phyloP scores from a whole-genome alignment of 2,888 invertebrate species.

The Lasiommata megera region DNA sequence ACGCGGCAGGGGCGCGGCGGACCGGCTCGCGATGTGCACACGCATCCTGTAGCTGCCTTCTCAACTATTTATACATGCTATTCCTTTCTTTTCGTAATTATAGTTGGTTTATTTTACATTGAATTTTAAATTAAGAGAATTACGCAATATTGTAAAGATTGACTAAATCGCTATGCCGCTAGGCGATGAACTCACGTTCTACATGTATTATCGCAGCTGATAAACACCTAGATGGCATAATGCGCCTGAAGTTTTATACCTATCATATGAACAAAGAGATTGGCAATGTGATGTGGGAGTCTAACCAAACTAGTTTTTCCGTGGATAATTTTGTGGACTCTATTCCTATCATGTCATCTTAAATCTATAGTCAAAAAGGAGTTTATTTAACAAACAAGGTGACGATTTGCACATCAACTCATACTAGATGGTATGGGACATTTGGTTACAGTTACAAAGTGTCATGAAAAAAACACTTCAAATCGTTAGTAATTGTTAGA shows the following conservation, averaged over 20 bases:
- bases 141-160: constrained; percentile 61
- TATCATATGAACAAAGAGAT: constrained; percentile 6
- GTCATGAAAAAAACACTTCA: too few relatives aligned
- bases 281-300: background rate
- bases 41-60: constrained; percentile 39
- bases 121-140: constrained; percentile 61
- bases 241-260: constrained; percentile 3
- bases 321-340: background rate
- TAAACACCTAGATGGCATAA: constrained; percentile 15
- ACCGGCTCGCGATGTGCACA: constrained; percentile 39
- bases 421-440: too few relatives aligned
- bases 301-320: background rate
- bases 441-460: too few relatives aligned
- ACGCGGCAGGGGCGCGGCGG: constrained; percentile 31
- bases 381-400: too few relatives aligned
- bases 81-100: background rate
- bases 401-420: too few relatives aligned
- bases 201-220: constrained; percentile 21
- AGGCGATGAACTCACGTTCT: constrained; percentile 22
- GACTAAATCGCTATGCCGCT: background rate
- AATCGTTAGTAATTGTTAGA: too few relatives aligned
- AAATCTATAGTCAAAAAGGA: too few relatives aligned
- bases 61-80: constrained; percentile 1
- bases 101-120: constrained; percentile 14
- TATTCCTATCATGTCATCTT: too few relatives aligned